Conservation (phyloP, 1,140 invertebrate species). For the Brachionus rotundiformis region DNA sequence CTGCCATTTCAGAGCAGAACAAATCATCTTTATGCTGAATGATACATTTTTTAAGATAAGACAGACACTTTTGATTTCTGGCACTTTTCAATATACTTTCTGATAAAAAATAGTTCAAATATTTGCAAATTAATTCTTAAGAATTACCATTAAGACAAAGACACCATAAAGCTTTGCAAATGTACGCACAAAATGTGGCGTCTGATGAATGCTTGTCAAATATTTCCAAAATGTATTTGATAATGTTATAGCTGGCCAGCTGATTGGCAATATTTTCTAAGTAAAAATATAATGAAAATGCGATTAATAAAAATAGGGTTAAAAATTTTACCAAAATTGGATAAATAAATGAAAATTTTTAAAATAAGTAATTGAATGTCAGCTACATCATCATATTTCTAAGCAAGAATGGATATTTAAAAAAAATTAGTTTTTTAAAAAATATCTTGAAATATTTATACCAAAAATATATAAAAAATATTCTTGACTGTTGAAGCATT, state of each 20-base stretch:
- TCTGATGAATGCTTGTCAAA: neutral
- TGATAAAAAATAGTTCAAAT: too few relatives aligned
- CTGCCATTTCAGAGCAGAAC: slow-evolving; percentile 31
- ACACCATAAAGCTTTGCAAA: neutral
- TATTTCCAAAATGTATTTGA: neutral
- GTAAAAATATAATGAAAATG: too few relatives aligned
- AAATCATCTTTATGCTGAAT: neutral
- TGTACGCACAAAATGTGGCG: neutral
- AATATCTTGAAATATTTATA: neutral
- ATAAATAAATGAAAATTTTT: slow-evolving; percentile 36
- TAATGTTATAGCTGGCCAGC: neutral
- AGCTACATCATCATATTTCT: neutral
- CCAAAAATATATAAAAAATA: slow-evolving; percentile 28
- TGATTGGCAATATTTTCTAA: neutral
- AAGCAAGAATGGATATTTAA: too few relatives aligned
- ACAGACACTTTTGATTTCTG: neutral
- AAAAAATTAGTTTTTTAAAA: neutral
- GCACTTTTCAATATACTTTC: neutral
- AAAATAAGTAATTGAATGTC: neutral
- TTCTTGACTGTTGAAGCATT: neutral
- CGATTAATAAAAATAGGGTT: neutral
- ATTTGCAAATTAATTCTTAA: too few relatives aligned
- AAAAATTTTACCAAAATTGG: slow-evolving; percentile 41
- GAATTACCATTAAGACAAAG: slow-evolving; percentile 12
- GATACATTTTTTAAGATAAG: slow-evolving; percentile 1